Conservation (phyloP, 2,888 invertebrate species). For the Eupithecia tripunctaria region DNA sequence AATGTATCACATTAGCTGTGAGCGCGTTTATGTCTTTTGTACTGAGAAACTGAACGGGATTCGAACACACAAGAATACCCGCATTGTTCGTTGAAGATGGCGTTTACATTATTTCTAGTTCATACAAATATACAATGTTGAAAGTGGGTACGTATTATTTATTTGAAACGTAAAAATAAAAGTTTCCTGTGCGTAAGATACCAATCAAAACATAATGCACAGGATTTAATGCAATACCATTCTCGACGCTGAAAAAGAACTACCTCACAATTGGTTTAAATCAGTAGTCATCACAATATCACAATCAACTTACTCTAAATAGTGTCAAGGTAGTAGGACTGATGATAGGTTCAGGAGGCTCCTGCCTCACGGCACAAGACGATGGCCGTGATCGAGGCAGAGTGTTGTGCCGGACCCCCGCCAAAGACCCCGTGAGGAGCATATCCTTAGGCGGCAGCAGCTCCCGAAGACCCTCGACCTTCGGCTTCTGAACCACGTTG, state of each 20-base stretch:
- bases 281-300: too few species aligned
- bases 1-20: conserved; percentile 47
- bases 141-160: background rate
- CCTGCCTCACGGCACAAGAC: conserved; percentile 58
- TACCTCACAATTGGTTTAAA: too few species aligned
- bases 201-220: background rate
- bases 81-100: conserved; percentile 4
- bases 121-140: background rate
- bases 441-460: conserved; percentile 78
- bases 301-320: conserved; percentile 74
- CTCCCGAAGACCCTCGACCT: conserved; percentile 77
- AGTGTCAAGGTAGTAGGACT: conserved; percentile 71
- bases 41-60: conserved; percentile 22
- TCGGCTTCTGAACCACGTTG: conserved; percentile 76
- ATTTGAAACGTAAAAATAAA: background rate
- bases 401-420: conserved; percentile 76
- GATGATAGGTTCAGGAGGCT: conserved; percentile 59
- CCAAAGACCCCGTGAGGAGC: conserved; percentile 70
- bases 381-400: conserved; percentile 74
- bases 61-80: background rate
- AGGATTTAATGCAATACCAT: background rate
- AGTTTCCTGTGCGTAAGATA: background rate
- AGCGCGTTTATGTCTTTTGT: conserved; percentile 57
- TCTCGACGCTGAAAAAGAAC: background rate
- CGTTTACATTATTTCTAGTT: background rate